Base-by-base conservation (phyloP, 1,140 invertebrate genomes). In the Pantala flavescens region DNA sequence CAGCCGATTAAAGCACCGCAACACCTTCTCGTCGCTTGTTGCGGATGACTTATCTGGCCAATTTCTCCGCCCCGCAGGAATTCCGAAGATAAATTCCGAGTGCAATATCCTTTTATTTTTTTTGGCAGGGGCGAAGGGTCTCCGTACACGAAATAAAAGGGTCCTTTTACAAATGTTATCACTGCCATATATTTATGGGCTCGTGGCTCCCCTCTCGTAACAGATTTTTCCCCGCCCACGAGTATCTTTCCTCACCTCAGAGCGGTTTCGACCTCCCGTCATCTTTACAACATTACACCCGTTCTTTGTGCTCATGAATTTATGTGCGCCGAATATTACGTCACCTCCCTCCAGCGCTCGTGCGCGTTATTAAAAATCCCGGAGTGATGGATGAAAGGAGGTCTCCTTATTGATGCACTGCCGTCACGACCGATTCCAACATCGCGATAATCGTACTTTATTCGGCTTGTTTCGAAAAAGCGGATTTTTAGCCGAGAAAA, bases 131-230 rank as follows among this genome's bases (percentile, higher is more conserved):
- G 12, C n/a, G 49, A 21, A 63, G 49, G 49, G 49, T 79, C 76
- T 75, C 71, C 74, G 72, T 76, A 77, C 76, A 77, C 76, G 77
- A 75, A 77, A 79, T 78, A 78, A 79, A 79, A 78, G 76, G 78
- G 72, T 75, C 76, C 71, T 76, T 80, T 80, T 78, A 79, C 78
- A 79, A 79, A 79, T 79, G 79, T 79, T 79, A 80, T 79, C 78
- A 78, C 78, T 76, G 78, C 79, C 78, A 79, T 79, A 77, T 78
- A 80, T 80, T 80, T 80, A 80, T 79, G 78, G 77, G 77, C 74
- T 72, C 74, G 76, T 74, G 76, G 75, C 76, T 76, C 74, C 36
- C 72, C 63, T 70, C 49, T 24, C 70, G 43, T 74, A 63, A 16
- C n/a, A 63, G 16, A 21, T 74, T 73, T 77, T 76, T 78, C 73